Evolutionary conservation across 37 sponge, comb jelly and placozoan species (phyloP).

Genomic region (Spongilla lacustris): DNA sequence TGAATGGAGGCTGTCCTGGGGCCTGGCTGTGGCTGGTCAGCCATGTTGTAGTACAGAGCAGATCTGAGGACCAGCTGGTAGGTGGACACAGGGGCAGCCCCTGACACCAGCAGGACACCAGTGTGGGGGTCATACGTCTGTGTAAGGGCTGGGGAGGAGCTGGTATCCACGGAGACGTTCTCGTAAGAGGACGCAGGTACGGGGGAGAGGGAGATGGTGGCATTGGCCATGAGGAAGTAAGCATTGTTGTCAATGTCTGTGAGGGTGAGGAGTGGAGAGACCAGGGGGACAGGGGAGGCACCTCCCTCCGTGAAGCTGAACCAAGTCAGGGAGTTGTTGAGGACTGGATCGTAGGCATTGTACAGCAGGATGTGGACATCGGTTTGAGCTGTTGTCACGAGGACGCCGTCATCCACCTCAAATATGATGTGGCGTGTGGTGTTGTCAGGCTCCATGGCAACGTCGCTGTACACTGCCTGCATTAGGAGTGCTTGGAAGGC

Average conservation of each 20-base stretch:
- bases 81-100: slow-evolving; percentile 51
- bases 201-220: slow-evolving; percentile 51
- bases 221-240: slow-evolving; percentile 76
- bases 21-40: slow-evolving; percentile 73
- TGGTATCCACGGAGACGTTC: slow-evolving; percentile 63
- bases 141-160: slow-evolving; percentile 9
- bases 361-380: slow-evolving; percentile 46
- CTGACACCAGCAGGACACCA: slow-evolving; percentile 61
- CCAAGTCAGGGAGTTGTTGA: slow-evolving; percentile 19
- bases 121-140: slow-evolving; percentile 42
- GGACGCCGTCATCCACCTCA: slow-evolving; percentile 68
- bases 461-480: slow-evolving; percentile 72
- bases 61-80: slow-evolving; percentile 65
- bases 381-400: slow-evolving; percentile 54
- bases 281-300: slow-evolving; percentile 38
- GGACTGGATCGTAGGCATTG: slow-evolving; percentile 77
- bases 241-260: slow-evolving; percentile 86
- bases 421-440: slow-evolving; percentile 68
- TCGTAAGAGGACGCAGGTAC: slow-evolving; percentile 48
- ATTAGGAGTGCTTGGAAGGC: slow-evolving; percentile 66
- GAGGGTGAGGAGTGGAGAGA: slow-evolving; percentile 58
- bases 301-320: slow-evolving; percentile 60
- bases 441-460: slow-evolving; percentile 74
- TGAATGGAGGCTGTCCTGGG: slow-evolving; percentile 40
- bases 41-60: slow-evolving; percentile 66